Conservation (phyloP, 2,797 vertebrate genomes). For the Phalanger gymnotis region DNA sequence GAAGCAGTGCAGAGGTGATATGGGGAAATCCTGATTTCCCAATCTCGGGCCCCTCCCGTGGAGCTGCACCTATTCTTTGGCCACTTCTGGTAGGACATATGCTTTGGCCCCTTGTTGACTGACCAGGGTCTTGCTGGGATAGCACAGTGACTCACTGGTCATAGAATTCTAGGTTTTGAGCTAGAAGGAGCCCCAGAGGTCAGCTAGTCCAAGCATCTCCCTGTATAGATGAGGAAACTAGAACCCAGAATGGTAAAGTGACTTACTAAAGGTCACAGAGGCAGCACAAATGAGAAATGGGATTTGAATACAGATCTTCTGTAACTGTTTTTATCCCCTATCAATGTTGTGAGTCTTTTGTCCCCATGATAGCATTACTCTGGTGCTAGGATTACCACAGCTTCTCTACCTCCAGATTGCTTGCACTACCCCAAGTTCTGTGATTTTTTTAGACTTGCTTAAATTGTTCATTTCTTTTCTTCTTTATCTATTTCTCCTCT, state of each 20-base stretch:
- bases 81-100: neutral
- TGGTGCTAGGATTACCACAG: too few relatives aligned
- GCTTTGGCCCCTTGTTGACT: neutral
- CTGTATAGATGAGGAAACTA: too few relatives aligned
- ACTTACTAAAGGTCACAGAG: neutral
- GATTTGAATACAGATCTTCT: neutral
- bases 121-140: neutral
- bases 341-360: neutral
- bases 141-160: neutral
- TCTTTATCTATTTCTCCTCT: too few relatives aligned
- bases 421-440: too few relatives aligned
- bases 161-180: neutral
- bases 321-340: neutral
- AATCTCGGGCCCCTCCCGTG: neutral
- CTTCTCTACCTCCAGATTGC: too few relatives aligned
- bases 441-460: too few relatives aligned
- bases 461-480: too few relatives aligned
- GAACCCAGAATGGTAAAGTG: too few relatives aligned
- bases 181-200: too few relatives aligned
- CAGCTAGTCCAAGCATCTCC: too few relatives aligned
- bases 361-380: too few relatives aligned
- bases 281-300: neutral
- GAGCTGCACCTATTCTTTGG: neutral
- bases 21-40: neutral
- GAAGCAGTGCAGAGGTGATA: neutral